Evolutionary conservation across 2,113 vertebrate genomes (phyloP), one percentile per base, ranked within the genome.

Genomic region (Anthoscopus minutus): DNA sequence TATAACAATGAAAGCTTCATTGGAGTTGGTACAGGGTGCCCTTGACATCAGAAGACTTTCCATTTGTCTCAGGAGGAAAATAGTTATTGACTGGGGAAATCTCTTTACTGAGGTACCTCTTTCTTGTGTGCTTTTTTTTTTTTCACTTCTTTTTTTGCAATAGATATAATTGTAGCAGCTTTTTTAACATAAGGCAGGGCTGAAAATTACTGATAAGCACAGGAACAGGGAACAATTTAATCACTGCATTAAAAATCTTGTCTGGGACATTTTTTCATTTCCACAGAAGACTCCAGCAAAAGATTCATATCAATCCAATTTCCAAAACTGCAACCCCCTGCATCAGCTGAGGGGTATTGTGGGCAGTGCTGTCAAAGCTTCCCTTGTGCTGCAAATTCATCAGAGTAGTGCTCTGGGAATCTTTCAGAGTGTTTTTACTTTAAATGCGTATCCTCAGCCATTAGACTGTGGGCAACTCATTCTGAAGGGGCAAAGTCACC

Each of bases 361-460:
- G 8, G 37, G 15, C 21, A 70, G 9, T 22, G 38, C 27, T 17
- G 25, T 18, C 0, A 0, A 88, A 83, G 30, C 19, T 10, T 80
- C 6, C 19, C 13, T 21, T 4, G 3, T 8, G 17, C 28, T 71
- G 37, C 37, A 44, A 79, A 54, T 61, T 76, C 45, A 69, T 47
- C 33, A 58, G 1, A 56, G 7, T 16, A 35, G 5, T 19, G 5
- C 50, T 21, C 8, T 1, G 58, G 7, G 14, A 65, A 23, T 57
- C 22, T 47, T 77, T n/a, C 8, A 33, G 5, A 48, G 9, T n/a
- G 14, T 25, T 80, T 84, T 76, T 57, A 56, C 14, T n/a, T 78
- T 42, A 56, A 17, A 21, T 47, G 30, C 1, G 0, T 44, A 58
- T 40, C 40, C 21, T 64, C 31, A 80, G 33, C 2, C 4, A 25